Evolutionary conservation across 2,888 invertebrate species (phyloP).

Genomic region (Ganaspis brasiliensis): DNA sequence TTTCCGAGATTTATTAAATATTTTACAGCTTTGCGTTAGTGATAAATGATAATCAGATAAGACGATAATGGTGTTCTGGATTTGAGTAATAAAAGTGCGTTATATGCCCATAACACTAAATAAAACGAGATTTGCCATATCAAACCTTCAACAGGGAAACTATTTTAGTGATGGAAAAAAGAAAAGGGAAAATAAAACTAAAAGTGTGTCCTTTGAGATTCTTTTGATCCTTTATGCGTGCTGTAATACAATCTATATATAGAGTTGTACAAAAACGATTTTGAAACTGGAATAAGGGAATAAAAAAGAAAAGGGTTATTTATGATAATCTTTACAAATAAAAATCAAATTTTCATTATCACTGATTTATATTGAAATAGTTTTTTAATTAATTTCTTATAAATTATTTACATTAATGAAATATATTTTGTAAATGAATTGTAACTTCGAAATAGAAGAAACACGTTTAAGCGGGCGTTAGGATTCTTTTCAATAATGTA

Average conservation of each 20-base stretch:
- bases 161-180: not conserved
- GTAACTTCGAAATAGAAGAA: too few species aligned
- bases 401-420: too few species aligned
- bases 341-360: too few species aligned
- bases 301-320: not conserved
- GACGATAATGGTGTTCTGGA: not conserved
- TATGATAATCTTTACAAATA: too few species aligned
- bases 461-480: too few species aligned
- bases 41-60: not conserved
- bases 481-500: too few species aligned
- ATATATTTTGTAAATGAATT: too few species aligned
- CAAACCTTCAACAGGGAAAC: conserved; percentile 1
- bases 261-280: not conserved
- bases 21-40: too few species aligned
- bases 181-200: not conserved
- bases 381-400: too few species aligned
- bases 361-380: too few species aligned
- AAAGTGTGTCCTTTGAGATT: not conserved
- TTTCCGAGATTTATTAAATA: too few species aligned
- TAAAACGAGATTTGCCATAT: conserved; percentile 11
- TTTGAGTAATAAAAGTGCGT: not conserved
- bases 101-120: not conserved
- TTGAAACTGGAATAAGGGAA: not conserved
- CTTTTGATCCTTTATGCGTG: not conserved
- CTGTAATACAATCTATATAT: not conserved